Evolutionary conservation across 1,140 invertebrate genomes (phyloP).

Genomic region (Holcopasites calliopsidis): DNA sequence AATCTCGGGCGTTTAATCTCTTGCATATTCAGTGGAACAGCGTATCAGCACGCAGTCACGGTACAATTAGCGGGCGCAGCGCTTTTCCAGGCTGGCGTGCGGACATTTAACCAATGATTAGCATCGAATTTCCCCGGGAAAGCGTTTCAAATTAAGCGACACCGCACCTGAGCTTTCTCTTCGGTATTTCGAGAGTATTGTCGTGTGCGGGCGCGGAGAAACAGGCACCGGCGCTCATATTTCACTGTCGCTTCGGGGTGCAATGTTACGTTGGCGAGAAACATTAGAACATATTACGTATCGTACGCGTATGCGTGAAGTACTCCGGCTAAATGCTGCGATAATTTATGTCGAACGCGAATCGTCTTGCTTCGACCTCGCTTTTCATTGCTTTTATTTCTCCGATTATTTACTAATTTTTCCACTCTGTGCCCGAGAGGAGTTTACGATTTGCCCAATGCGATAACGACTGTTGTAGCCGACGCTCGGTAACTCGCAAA

Average conservation of each 20-base stretch:
- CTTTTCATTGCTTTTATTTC: no score
- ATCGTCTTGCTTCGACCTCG: background rate
- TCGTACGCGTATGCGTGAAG: background rate
- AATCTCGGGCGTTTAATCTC: background rate
- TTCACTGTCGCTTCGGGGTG: conserved; percentile 42
- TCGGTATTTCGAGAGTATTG: conserved; percentile 8
- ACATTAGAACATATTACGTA: conserved; percentile 37
- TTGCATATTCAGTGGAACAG: background rate
- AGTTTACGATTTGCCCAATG: no score
- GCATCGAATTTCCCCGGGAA: conserved; percentile 28
- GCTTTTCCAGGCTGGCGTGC: conserved; percentile 35
- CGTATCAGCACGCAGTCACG: background rate
- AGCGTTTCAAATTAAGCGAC: conserved; percentile 59
- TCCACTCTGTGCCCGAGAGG: no score
- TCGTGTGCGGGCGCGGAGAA: conserved; percentile 17
- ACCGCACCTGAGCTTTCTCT: conserved; percentile 43
- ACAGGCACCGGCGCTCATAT: conserved; percentile 11
- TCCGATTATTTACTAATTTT: background rate
- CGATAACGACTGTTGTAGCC: no score
- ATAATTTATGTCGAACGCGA: conserved; percentile 11
- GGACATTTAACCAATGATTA: conserved; percentile 50
- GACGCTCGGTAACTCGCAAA: no score
- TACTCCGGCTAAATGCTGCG: conserved; percentile 6
- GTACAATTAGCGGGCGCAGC: conserved; percentile 58
- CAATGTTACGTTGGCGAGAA: background rate